phyloP scores from a whole-genome alignment of 2,888 invertebrate genomes.

The Opisthograptis luteolata region DNA sequence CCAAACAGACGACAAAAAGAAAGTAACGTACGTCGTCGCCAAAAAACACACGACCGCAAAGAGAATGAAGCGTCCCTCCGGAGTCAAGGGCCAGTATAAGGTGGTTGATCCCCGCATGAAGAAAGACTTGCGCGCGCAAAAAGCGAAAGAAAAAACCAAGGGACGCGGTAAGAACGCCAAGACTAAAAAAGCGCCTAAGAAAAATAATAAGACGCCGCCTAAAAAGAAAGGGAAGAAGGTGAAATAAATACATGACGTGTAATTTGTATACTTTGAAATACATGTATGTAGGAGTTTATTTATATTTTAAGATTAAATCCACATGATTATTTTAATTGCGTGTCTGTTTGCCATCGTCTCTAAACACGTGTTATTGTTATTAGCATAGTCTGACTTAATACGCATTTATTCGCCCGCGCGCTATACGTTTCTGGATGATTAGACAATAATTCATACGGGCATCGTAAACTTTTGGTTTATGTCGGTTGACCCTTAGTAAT shows the following conservation, averaged over 20 bases:
- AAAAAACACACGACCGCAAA: conserved; percentile 93
- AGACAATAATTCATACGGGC: not conserved
- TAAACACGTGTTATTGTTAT: conserved; percentile 9
- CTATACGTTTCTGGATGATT: conserved; percentile 1
- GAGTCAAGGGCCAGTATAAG: conserved; percentile 95
- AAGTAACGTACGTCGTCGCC: conserved; percentile 96
- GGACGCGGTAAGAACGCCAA: conserved; percentile 73
- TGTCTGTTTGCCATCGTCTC: conserved; percentile 1
- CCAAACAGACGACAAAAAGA: conserved; percentile 92
- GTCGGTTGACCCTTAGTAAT: conserved; percentile 40
- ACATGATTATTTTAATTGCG: conserved; percentile 13
- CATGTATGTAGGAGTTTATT: conserved; percentile 9
- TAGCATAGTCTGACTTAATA: not conserved
- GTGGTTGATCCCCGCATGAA: conserved; percentile 99
- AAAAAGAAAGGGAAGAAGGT: conserved; percentile 65
- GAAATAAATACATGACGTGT: conserved; percentile 44
- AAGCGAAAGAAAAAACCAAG: conserved; percentile 85
- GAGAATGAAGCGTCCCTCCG: conserved; percentile 90
- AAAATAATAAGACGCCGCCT: conserved; percentile 42
- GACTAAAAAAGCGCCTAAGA: conserved; percentile 44
- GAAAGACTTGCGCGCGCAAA: conserved; percentile 92
- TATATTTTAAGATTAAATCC: conserved; percentile 23
- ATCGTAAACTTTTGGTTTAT: conserved; percentile 15
- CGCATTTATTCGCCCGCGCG: not conserved
- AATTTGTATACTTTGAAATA: conserved; percentile 3